Percentiles rank a stretch among this genome's conserved stretches.
These are phyloP conservation scores for Halcyon smyrnensis DNA, from an alignment of 2,797 vertebrate genomes.

Conservation along the genomic window DNA sequence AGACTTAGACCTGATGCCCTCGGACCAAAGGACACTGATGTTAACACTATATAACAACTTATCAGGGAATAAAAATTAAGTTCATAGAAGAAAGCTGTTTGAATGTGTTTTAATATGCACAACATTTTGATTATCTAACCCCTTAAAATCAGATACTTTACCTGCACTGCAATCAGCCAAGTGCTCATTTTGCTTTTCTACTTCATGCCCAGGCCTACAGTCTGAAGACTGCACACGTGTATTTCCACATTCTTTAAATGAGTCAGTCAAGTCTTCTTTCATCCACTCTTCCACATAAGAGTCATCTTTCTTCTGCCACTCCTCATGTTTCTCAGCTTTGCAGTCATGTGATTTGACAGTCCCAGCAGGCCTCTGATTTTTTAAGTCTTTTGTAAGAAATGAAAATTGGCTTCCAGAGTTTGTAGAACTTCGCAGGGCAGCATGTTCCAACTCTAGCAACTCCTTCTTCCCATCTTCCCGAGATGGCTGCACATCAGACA, in stretches of 20 bases:
- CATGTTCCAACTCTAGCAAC: background rate
- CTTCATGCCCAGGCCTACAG: background rate
- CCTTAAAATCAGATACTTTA: slow-evolving; percentile 27
- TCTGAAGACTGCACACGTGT: background rate
- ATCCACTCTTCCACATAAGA: background rate
- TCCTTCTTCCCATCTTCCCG: background rate
- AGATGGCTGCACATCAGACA: background rate
- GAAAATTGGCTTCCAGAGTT: background rate
- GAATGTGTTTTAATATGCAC: background rate
- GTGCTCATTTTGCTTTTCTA: background rate
- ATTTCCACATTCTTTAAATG: background rate
- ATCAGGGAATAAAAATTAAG: background rate
- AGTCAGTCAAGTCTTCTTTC: background rate
- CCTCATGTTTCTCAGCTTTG: background rate
- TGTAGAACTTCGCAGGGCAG: background rate
- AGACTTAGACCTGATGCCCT: background rate
- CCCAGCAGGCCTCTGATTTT: background rate
- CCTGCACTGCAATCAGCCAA: slow-evolving; percentile 37
- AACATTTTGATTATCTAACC: background rate
- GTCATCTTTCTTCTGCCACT: background rate
- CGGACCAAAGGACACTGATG: background rate
- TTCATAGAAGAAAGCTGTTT: background rate
- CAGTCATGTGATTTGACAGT: background rate
- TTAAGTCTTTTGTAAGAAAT: background rate
- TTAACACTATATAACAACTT: background rate